Evolutionary conservation across 2,797 vertebrate species (phyloP), one percentile per base, ranked within the genome.

Genomic region (Nasua narica): DNA sequence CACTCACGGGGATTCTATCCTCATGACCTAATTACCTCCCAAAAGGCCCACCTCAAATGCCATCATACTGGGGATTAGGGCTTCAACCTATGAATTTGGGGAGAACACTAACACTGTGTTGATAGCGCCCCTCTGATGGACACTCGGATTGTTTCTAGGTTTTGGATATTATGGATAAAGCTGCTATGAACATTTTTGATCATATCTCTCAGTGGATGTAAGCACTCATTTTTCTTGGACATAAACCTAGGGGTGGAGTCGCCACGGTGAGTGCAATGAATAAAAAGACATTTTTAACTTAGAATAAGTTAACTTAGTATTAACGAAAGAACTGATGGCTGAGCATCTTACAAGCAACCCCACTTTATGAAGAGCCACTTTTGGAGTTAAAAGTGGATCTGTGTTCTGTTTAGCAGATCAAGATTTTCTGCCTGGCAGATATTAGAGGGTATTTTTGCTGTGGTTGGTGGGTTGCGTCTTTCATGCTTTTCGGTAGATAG

Each of bases 371-470:
- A 95, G 56, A 93, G 56, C 46, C 62, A 77, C 65, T 83, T 79
- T 92, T 92, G 43, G 54, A 95, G 25, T 92, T 94, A 19, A 93
- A 95, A 94, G 50, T 35, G 18, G n/a, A 25, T 82, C 85, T 85
- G 32, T 52, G 16, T 87, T 96, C 96, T 98, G 18, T 76, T 96
- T 83, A 83, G 52, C 43, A 93, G n/a, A 18, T 86, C 58, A 83
- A 93, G 60, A 91, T 83, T 96, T 27, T 84, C 32, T 93, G 46
- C 74, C 67, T 87, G 32, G 67, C 50, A 87, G 37, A 72, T 19
- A 58, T 91, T 84, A 86, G 37, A 98, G 72, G 94, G 43, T 27
- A 46, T 60, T 96, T 96, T 96, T 43, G 19, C 81, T 94, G 88
- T 88, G 62, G 16, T 43, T 81, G 54, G 23, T 94, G 21, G 91